Evolutionary conservation across 1,140 invertebrate genomes (phyloP).

Genomic region (Formica selysi): DNA sequence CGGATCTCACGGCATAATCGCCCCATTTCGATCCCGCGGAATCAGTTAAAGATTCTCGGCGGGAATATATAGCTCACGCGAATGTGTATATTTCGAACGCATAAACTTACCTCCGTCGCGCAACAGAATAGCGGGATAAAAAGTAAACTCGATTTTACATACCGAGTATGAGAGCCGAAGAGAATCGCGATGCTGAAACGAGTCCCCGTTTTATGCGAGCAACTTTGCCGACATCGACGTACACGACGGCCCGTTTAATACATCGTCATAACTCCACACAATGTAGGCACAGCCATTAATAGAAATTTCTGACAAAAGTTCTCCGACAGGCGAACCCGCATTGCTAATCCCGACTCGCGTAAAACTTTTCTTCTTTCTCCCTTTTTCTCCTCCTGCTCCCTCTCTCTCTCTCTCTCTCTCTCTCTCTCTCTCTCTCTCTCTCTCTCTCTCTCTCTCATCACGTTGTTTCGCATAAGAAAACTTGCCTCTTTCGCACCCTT

Average conservation of each 20-base stretch:
- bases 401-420: not conserved
- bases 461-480: not conserved
- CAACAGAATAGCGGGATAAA: constrained; percentile 12
- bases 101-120: not conserved
- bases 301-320: constrained; percentile 58
- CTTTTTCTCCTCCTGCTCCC: no score
- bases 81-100: not conserved
- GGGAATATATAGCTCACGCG: not conserved
- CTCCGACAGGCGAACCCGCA: constrained; percentile 16
- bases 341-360: constrained; percentile 37
- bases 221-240: constrained; percentile 18
- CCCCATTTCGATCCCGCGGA: not conserved
- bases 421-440: no score
- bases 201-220: constrained; percentile 16
- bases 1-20: not conserved
- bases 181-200: constrained; percentile 27
- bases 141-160: constrained; percentile 5
- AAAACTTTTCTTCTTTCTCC: constrained; percentile 4
- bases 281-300: constrained; percentile 36
- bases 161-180: not conserved
- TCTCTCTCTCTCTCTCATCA: no score
- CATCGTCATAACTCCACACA: constrained; percentile 45
- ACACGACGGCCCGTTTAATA: constrained; percentile 28
- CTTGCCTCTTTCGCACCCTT: constrained; percentile 13
- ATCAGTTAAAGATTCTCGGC: constrained; percentile 13